Evolutionary conservation across 2,797 vertebrate genomes (phyloP), one percentile per base, ranked within the genome.

Genomic region (Sebastes kiyomatsui): DNA sequence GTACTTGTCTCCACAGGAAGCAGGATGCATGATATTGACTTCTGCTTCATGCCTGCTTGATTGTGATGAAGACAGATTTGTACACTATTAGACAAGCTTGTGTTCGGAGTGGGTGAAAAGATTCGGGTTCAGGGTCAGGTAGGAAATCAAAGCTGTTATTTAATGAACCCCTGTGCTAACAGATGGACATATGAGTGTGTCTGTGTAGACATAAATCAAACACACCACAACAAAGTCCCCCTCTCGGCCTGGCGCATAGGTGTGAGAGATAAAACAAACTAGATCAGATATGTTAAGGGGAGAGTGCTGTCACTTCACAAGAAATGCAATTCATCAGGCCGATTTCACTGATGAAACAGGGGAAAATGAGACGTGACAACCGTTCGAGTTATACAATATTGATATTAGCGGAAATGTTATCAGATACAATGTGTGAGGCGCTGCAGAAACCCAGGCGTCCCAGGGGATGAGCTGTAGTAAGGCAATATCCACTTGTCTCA

Each of bases 41-140:
- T 38, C n/a, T 86, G 77, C 86, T 89, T 88, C 87, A 85, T 77
- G 82, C 74, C 79, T 59, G 79, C 79, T 85, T 93, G 80, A 85
- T 75, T 85, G 81, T 86, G 80, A 87, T 91, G 86, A 84, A 87
- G 84, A 92, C 75, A 67, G 83, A 93, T 90, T 87, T 87, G 62
- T 81, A 67, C 67, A 66, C 54, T 80, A 80, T 91, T 83, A 86
- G 81, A 79, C 62, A 46, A 65, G 66, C 65, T 77, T 22, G 33
- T 72, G 33, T 72, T 81, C 84, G 33, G 64, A 83, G 75, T 20
- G 55, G 33, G 66, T 82, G 76, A 81, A 60, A 46, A 69, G 55
- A 22, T 52, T 52, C 2, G 7, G 42, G 16, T 46, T 46, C 46
- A 49, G 46, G 54, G 85, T 88, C 75, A 32, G 38, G 32, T 69